Percentiles rank a stretch among this genome's conserved stretches.
Evolutionary conservation across 1,140 invertebrate genomes (phyloP).

Genomic region (Leptoteleia sp.): DNA sequence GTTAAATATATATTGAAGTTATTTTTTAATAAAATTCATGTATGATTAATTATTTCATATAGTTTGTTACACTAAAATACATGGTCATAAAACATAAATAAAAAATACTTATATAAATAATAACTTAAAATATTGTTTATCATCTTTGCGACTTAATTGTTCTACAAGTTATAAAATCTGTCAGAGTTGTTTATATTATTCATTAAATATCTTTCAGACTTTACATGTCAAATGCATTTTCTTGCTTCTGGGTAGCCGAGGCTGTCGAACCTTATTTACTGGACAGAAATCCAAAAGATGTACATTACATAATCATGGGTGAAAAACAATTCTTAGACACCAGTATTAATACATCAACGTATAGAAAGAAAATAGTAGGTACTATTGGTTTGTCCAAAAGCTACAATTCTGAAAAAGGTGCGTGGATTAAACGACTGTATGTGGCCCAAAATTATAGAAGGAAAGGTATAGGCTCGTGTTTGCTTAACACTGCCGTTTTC

Average conservation of each 20-base stretch:
- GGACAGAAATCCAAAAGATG: constrained; percentile 65
- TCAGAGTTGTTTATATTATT: constrained; percentile 8
- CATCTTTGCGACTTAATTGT: too few relatives aligned
- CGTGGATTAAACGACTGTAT: constrained; percentile 82
- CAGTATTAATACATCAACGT: constrained; percentile 71
- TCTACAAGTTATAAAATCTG: too few relatives aligned
- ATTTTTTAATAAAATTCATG: too few relatives aligned
- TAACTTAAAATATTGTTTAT: too few relatives aligned
- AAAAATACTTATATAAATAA: too few relatives aligned
- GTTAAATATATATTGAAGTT: too few relatives aligned
- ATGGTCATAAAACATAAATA: too few relatives aligned
- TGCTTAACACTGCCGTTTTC: constrained; percentile 78
- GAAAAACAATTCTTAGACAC: constrained; percentile 73
- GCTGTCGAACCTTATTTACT: constrained; percentile 75
- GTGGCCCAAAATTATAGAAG: constrained; percentile 79
- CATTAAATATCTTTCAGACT: constrained; percentile 66
- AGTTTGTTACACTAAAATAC: too few relatives aligned
- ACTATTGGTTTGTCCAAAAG: constrained; percentile 79
- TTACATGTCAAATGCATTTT: constrained; percentile 81
- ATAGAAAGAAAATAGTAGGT: constrained; percentile 78
- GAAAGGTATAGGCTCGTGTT: constrained; percentile 78
- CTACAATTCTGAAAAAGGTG: constrained; percentile 76
- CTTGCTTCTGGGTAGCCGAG: constrained; percentile 82
- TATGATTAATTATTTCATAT: too few relatives aligned
- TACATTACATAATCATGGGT: constrained; percentile 74